A percentile compares a stretch with the other conserved stretches of the same genome.
phyloP scores from a whole-genome alignment of 1,140 invertebrate species.

The Chionoecetes opilio region DNA sequence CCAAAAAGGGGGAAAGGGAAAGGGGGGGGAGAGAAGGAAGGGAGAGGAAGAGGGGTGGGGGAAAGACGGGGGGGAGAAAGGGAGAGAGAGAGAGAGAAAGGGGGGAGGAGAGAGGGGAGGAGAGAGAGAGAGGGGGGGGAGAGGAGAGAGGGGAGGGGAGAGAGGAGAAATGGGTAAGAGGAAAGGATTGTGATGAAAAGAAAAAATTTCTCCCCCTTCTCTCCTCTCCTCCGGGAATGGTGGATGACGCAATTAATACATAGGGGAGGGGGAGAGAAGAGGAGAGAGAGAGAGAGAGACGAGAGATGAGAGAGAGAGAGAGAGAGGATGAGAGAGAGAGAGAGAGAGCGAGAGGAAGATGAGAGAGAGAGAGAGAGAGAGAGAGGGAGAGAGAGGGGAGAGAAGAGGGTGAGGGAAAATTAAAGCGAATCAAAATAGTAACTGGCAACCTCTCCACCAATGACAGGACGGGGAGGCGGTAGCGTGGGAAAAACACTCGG shows the following conservation, averaged over 20 bases:
- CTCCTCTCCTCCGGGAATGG: no score
- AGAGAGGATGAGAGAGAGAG: conserved; percentile 6
- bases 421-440: not conserved
- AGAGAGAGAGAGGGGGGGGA: not conserved
- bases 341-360: conserved; percentile 35
- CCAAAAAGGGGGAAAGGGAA: not conserved
- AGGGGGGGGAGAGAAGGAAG: not conserved
- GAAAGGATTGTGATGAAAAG: not conserved
- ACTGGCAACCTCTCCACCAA: not conserved
- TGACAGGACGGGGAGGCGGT: not conserved
- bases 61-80: not conserved
- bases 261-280: no score
- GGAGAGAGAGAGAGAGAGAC: not conserved
- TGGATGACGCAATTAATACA: not conserved
- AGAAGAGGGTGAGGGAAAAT: not conserved
- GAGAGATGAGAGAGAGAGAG: conserved; percentile 37
- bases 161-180: not conserved
- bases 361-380: not conserved
- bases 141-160: not conserved
- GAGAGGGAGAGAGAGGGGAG: not conserved
- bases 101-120: not conserved
- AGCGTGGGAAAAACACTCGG: not conserved
- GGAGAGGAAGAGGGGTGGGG: not conserved
- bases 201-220: no score
- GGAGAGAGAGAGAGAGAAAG: not conserved